Base-by-base conservation (phyloP, 2,888 invertebrate species). In the Clivina fossor region DNA sequence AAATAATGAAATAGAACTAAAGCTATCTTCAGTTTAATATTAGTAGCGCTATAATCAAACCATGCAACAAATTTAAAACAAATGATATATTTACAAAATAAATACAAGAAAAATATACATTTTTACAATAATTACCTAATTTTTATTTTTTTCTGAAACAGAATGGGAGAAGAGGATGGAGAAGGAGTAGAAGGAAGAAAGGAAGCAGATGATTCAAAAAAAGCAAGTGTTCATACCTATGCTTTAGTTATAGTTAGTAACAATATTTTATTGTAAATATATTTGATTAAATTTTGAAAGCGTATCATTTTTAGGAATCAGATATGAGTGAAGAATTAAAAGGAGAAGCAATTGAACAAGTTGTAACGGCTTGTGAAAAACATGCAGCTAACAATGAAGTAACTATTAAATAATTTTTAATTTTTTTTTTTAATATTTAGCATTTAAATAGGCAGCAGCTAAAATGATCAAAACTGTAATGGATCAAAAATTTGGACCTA, bases 321-420 rank as follows among this genome's bases (percentile, higher is more conserved):
- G 96, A 96, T 72, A 95, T 97, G 95, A 80, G 83, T 22, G 94
- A 95, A 64, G 95, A 96, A 74, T 91, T 94, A 86, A 86, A 86
- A 65, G 81, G 81, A 22, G 96, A 97, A 75, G 88, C 90, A 1
- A 83, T 95, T 75, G 95, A 96, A 72, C 74, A 94, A 62, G 89
- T 90, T 61, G 91, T 94, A 49, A 92, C 93, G 2, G 95, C 95
- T 0, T 93, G 93, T 70, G 96, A 97, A 75, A 95, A 95, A 76
- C 88, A 82, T 74, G 77, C 90, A 0, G 76, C 83, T 5, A 94
- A 93, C 75, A 92, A 93, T 72, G 88, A 88, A 78, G 87, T 86
- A 74, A 55, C 59, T n/a, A n/a, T n/a, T n/a, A n/a, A n/a, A n/a
- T n/a, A n/a, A n/a, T n/a, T n/a, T n/a, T n/a, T n/a, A n/a, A n/a